Percentiles rank a stretch among this genome's conserved stretches.
phyloP scores from a whole-genome alignment of 1,140 invertebrate species.

The Phymorhynchus buccinoides region DNA sequence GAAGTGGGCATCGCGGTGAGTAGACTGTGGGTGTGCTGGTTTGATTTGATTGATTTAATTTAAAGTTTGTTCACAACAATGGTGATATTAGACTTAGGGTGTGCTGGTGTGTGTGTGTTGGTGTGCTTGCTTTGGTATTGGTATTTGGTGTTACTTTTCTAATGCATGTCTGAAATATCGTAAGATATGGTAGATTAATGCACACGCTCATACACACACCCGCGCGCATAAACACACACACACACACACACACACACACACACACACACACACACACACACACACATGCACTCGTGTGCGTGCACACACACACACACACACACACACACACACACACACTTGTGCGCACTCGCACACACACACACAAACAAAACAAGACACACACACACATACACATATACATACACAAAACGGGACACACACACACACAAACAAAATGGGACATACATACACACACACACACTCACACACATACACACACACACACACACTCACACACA shows the following conservation, averaged over 20 bases:
- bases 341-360: background rate
- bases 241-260: constrained; percentile 22
- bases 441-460: background rate
- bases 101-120: constrained; percentile 2
- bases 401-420: too few relatives aligned
- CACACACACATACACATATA: too few relatives aligned
- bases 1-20: constrained; percentile 72
- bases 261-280: constrained; percentile 11
- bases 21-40: constrained; percentile 15
- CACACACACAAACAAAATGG: too few relatives aligned
- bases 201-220: background rate
- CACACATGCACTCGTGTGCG: background rate
- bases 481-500: background rate
- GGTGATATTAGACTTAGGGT: too few relatives aligned
- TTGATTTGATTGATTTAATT: too few relatives aligned
- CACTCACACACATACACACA: background rate
- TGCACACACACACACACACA: background rate
- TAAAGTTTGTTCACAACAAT: too few relatives aligned
- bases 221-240: background rate
- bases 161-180: too few relatives aligned
- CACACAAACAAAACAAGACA: too few relatives aligned
- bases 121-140: background rate
- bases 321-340: background rate
- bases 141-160: background rate
- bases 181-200: too few relatives aligned